phyloP scores from a whole-genome alignment of 2,888 invertebrate species.

The Caenorhabditis panamensis region DNA sequence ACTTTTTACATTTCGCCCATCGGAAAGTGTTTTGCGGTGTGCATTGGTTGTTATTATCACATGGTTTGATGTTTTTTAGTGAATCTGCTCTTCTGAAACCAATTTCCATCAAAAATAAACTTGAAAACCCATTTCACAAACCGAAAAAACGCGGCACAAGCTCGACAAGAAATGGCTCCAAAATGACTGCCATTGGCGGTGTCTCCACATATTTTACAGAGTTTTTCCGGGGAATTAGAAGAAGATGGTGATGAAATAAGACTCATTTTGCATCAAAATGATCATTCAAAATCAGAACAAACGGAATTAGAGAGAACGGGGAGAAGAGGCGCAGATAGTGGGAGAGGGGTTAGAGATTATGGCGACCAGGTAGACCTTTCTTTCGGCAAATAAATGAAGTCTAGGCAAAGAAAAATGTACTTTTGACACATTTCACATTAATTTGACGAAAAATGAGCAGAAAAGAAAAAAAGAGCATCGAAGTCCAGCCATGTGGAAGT shows the following conservation, averaged over 20 bases:
- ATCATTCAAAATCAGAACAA: background rate
- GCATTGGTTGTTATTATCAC: slow-evolving; percentile 20
- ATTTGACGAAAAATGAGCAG: too few species aligned
- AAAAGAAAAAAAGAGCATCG: too few species aligned
- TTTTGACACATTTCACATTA: too few species aligned
- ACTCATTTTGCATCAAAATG: too few species aligned
- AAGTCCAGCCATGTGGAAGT: too few species aligned
- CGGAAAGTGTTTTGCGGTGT: background rate
- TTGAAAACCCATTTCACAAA: background rate
- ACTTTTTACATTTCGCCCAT: slow-evolving; percentile 28
- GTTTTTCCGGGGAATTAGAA: too few species aligned
- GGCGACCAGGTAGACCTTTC: background rate
- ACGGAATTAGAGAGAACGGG: background rate
- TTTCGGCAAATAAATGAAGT: too few species aligned
- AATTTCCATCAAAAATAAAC: background rate
- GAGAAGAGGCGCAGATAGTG: background rate
- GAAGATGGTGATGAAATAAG: too few species aligned
- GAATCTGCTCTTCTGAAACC: slow-evolving; percentile 26
- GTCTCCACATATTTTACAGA: too few species aligned
- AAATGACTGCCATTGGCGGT: too few species aligned
- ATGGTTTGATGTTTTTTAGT: slow-evolving; percentile 9
- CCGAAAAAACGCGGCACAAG: slow-evolving; percentile 46
- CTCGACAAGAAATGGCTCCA: slow-evolving; percentile 35
- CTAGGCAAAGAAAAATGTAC: too few species aligned
- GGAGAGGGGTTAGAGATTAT: background rate